These are phyloP conservation scores for Garra rufa DNA, from an alignment of 2,113 vertebrate genomes.

Conservation along the genomic window DNA sequence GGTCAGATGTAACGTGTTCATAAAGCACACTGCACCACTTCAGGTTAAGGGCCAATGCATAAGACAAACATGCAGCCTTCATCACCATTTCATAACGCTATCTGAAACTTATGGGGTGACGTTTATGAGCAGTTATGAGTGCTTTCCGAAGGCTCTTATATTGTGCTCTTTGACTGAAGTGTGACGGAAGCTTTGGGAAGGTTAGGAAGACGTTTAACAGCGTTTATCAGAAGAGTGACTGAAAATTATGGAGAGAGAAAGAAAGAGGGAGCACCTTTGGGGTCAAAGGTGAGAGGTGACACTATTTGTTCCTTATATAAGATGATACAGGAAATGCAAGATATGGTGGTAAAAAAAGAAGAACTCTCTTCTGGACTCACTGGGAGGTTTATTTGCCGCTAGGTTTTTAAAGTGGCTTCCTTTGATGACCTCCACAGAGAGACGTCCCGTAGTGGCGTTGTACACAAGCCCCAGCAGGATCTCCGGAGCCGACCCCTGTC, in stretches of 20 bases:
- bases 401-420: slow-evolving; percentile 99
- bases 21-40: slow-evolving; percentile 35
- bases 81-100: slow-evolving; percentile 5
- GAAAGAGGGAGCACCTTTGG: neutral
- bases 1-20: slow-evolving; percentile 77
- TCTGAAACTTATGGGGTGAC: neutral
- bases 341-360: neutral
- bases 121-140: slow-evolving; percentile 13
- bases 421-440: slow-evolving; percentile 98
- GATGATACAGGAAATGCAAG: neutral
- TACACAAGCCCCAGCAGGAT: slow-evolving; percentile 95
- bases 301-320: neutral
- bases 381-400: slow-evolving; percentile 96
- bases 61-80: slow-evolving; percentile 14
- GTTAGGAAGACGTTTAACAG: slow-evolving; percentile 60
- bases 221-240: neutral
- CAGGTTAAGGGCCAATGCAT: slow-evolving; percentile 27
- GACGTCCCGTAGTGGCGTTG: slow-evolving; percentile 95
- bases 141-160: slow-evolving; percentile 41
- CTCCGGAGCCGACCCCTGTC: slow-evolving; percentile 89
- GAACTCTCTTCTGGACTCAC: slow-evolving; percentile 81
- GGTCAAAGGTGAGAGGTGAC: slow-evolving; percentile 20
- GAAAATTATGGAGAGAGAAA: neutral
- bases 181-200: slow-evolving; percentile 14
- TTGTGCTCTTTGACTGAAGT: slow-evolving; percentile 31